Percentiles rank a stretch among this genome's conserved stretches.
These are phyloP conservation scores for Amphipoea lucens DNA, from an alignment of 2,888 invertebrate genomes.

Conservation along the genomic window DNA sequence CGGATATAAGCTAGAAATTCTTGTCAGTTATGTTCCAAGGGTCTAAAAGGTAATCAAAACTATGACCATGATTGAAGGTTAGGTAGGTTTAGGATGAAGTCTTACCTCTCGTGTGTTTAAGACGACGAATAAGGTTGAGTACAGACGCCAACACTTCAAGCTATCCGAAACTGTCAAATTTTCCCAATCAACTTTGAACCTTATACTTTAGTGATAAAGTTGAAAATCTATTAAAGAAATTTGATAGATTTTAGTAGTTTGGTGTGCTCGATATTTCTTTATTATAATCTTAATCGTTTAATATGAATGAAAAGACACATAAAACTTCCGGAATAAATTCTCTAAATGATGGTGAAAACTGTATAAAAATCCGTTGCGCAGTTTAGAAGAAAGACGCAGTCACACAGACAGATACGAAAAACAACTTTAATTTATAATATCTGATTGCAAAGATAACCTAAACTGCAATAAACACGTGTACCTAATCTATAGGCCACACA, in stretches of 20 bases:
- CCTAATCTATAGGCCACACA: not conserved
- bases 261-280: too few relatives aligned
- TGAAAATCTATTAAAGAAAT: too few relatives aligned
- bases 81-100: not conserved
- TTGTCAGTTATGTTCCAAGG: constrained; percentile 13
- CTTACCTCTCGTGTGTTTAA: not conserved
- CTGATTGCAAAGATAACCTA: not conserved
- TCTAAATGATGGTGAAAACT: not conserved
- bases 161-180: too few relatives aligned
- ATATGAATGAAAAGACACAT: not conserved
- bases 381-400: not conserved
- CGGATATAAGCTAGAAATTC: constrained; percentile 35
- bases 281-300: too few relatives aligned
- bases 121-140: not conserved
- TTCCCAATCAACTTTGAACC: too few relatives aligned
- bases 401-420: not conserved
- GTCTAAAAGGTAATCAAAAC: constrained; percentile 18
- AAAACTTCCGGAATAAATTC: not conserved
- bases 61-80: constrained; percentile 3
- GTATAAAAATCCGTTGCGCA: not conserved
- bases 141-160: too few relatives aligned
- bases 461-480: not conserved
- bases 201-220: too few relatives aligned
- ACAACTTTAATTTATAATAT: not conserved
- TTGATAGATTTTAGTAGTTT: too few relatives aligned